phyloP scores from a whole-genome alignment of 2,888 invertebrate species.

The Cordilura impudica region DNA sequence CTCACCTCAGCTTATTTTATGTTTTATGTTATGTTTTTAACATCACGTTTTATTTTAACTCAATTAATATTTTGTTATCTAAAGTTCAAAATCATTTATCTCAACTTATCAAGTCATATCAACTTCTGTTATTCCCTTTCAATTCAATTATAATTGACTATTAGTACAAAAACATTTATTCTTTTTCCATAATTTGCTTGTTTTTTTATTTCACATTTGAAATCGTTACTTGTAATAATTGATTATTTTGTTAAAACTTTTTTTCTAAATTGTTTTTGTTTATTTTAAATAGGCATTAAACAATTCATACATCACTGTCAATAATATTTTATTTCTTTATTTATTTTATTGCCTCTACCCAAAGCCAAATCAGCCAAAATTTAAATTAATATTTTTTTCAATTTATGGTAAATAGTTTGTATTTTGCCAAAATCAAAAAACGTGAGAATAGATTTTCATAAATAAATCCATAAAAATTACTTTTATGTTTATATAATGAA shows the following conservation, averaged over 20 bases:
- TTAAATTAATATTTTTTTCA: conserved; percentile 52
- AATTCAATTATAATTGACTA: conserved; percentile 47
- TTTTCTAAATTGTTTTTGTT: conserved; percentile 7
- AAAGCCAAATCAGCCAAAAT: conserved; percentile 48
- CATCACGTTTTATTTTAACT: conserved; percentile 32
- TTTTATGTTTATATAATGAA: background rate
- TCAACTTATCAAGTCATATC: conserved; percentile 60
- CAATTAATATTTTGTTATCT: conserved; percentile 35
- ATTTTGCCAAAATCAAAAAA: conserved; percentile 51
- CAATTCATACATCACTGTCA: conserved; percentile 66
- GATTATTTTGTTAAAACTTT: conserved; percentile 27
- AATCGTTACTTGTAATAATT: conserved; percentile 45
- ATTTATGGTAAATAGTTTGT: conserved; percentile 6
- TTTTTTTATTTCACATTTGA: conserved; percentile 5
- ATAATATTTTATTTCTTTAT: conserved; percentile 36
- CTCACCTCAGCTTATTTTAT: conserved; percentile 5
- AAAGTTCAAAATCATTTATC: conserved; percentile 62
- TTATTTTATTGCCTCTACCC: background rate
- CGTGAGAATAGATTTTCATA: conserved; percentile 58
- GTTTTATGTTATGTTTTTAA: conserved; percentile 4
- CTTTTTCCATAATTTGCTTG: conserved; percentile 10
- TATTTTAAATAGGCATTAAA: conserved; percentile 47
- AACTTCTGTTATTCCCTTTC: conserved; percentile 62
- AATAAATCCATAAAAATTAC: conserved; percentile 12
- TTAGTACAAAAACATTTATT: conserved; percentile 20